Percentiles rank a stretch among this genome's conserved stretches.
These are phyloP conservation scores for Geococcyx californianus DNA, from an alignment of 2,113 vertebrate species.

Conservation along the genomic window DNA sequence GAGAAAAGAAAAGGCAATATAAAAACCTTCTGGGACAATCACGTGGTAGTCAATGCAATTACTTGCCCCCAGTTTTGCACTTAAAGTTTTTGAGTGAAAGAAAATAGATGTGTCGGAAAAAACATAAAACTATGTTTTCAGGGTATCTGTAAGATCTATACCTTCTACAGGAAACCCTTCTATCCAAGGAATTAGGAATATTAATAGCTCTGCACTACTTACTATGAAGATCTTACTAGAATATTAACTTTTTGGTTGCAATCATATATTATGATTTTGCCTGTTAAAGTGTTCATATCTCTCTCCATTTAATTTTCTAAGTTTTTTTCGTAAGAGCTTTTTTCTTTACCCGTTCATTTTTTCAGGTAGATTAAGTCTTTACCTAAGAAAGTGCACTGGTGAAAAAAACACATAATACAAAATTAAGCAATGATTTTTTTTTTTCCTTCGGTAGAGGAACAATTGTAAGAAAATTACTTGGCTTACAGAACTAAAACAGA, in stretches of 20 bases:
- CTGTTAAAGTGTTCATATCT: neutral
- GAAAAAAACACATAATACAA: neutral
- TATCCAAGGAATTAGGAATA: neutral
- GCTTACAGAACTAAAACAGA: neutral
- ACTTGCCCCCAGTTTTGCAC: neutral
- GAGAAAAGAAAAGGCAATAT: conserved; percentile 24
- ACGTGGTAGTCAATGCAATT: neutral
- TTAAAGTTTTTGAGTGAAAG: neutral
- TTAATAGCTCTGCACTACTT: neutral
- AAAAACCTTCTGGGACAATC: conserved; percentile 41
- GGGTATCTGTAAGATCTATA: neutral
- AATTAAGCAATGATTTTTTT: neutral
- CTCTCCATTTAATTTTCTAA: neutral
- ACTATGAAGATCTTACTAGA: neutral
- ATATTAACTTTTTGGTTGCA: neutral
- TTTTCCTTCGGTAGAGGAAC: neutral
- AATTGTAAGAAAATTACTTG: neutral
- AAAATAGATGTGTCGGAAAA: neutral
- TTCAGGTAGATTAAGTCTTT: neutral
- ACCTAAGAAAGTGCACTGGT: neutral
- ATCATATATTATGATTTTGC: neutral
- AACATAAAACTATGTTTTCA: neutral
- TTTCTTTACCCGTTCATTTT: neutral
- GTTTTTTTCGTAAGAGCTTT: neutral
- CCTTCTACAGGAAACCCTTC: neutral